A percentile compares a stretch with the other conserved stretches of the same genome.
phyloP scores from a whole-genome alignment of 2,113 vertebrate species.

The Patagioenas fasciata region DNA sequence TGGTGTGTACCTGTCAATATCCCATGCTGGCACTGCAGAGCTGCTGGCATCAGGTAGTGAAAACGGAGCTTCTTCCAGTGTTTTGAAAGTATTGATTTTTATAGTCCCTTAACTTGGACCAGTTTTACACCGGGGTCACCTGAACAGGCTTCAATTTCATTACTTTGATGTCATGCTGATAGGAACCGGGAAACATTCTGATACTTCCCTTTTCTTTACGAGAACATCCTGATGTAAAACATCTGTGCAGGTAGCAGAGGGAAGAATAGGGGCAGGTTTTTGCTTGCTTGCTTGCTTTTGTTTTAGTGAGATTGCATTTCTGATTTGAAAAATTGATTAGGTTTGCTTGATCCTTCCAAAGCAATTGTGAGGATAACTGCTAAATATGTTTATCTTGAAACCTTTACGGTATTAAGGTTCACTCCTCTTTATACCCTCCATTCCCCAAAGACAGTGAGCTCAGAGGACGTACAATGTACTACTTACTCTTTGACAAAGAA shows the following conservation, averaged over 20 bases:
- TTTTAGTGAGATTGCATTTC: background rate
- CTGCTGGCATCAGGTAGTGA: accelerated
- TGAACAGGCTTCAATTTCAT: background rate
- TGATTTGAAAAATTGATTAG: background rate
- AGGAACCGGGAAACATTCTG: background rate
- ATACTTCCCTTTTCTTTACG: background rate
- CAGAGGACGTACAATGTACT: background rate
- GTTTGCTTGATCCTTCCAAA: background rate
- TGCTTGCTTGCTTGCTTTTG: background rate
- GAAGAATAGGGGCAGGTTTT: background rate
- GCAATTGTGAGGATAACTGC: background rate
- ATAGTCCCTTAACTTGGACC: background rate
- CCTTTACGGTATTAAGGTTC: background rate
- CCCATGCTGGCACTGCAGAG: background rate
- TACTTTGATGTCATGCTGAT: background rate
- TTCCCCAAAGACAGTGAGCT: background rate
- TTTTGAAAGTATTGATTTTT: background rate
- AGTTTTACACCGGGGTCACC: background rate
- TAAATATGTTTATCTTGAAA: background rate
- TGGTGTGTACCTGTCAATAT: background rate
- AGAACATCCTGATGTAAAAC: background rate
- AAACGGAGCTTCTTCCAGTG: background rate
- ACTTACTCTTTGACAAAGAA: background rate
- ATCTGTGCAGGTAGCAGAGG: background rate
- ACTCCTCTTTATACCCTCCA: background rate